phyloP scores from a whole-genome alignment of 2,113 vertebrate genomes.

The Mus spicilegus region DNA sequence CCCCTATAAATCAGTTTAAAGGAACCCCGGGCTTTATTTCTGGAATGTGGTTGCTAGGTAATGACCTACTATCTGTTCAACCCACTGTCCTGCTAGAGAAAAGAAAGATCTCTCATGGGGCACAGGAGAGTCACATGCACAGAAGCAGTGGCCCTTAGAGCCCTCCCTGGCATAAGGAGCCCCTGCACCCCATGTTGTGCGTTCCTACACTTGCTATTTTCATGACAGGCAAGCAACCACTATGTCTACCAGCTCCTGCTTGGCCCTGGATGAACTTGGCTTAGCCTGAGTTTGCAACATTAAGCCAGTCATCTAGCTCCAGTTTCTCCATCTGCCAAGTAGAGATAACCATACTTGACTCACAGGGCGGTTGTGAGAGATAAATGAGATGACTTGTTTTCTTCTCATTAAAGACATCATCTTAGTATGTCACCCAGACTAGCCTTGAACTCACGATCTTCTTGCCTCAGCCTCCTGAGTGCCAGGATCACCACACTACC shows the following conservation, averaged over 20 bases:
- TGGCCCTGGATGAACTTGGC: neutral
- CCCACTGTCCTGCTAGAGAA: neutral
- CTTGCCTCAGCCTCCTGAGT: neutral
- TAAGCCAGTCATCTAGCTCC: neutral
- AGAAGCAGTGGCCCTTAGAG: neutral
- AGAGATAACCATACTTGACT: neutral
- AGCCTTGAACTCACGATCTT: neutral
- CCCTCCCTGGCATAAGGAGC: neutral
- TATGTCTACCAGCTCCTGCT: too few relatives aligned
- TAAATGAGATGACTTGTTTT: neutral
- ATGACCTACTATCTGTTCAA: neutral
- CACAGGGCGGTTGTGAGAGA: neutral
- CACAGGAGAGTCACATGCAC: neutral
- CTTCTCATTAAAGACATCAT: neutral
- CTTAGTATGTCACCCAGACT: neutral
- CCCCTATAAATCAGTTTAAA: neutral
- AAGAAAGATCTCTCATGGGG: neutral
- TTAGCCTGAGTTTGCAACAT: neutral
- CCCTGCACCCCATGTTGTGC: fast-evolving
- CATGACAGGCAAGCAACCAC: neutral
- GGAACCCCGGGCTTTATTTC: neutral
- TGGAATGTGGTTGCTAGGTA: neutral
- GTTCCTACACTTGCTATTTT: fast-evolving
- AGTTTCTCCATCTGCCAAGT: neutral
- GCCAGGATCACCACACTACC: too few relatives aligned